phyloP scores from a whole-genome alignment of 1,140 invertebrate species.

The Whitmania pigra region DNA sequence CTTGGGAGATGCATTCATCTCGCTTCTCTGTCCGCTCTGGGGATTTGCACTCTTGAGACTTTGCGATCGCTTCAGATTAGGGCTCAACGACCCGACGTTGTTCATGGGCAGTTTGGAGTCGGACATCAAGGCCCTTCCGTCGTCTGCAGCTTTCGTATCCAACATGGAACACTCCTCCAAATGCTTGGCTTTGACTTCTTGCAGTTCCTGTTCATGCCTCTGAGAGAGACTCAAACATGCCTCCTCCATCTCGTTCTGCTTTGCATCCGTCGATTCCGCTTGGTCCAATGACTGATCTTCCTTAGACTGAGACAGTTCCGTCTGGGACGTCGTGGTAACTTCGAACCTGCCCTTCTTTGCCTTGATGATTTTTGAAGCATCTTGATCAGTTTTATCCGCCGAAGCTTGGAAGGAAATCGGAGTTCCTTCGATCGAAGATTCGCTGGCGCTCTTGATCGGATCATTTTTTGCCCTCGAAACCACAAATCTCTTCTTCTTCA shows the following conservation, averaged over 20 bases:
- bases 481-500: conserved; percentile 9
- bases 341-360: conserved; percentile 6
- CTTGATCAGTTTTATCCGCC: no score
- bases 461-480: not conserved
- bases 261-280: no score
- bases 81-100: not conserved
- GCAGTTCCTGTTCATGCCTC: not conserved
- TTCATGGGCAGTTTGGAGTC: no score
- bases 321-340: not conserved
- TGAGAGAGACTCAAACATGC: no score
- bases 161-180: not conserved
- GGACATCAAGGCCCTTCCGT: no score
- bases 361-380: not conserved
- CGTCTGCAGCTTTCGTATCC: no score
- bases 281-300: no score
- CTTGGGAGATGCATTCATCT: not conserved
- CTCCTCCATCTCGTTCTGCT: no score
- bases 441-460: conserved; percentile 1
- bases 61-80: conserved; percentile 11
- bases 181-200: not conserved
- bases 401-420: not conserved
- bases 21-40: not conserved
- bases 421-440: not conserved
- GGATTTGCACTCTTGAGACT: conserved; percentile 9
- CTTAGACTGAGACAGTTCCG: not conserved